Evolutionary conservation across 2,113 vertebrate species (phyloP).

Genomic region (Trinectes maculatus): DNA sequence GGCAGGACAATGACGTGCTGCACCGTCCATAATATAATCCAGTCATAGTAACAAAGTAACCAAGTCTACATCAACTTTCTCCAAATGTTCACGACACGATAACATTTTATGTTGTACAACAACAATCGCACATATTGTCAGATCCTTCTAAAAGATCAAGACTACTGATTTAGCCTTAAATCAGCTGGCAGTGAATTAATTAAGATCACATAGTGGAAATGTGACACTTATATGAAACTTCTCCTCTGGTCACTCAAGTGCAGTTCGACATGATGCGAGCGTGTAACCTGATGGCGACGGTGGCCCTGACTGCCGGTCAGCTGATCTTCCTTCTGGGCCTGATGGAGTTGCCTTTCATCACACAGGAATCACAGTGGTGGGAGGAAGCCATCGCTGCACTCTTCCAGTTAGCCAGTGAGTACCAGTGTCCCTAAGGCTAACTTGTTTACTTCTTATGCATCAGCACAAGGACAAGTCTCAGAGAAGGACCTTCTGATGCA

Average conservation of each 20-base stretch:
- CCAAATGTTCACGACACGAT: no score
- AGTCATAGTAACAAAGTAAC: not conserved
- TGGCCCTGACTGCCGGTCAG: slow-evolving; percentile 91
- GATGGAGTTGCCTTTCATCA: slow-evolving; percentile 87
- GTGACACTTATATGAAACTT: slow-evolving; percentile 35
- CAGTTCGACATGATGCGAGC: slow-evolving; percentile 99
- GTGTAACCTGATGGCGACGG: slow-evolving; percentile 95
- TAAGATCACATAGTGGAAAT: slow-evolving; percentile 1
- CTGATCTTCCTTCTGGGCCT: slow-evolving; percentile 93
- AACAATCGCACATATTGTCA: no score
- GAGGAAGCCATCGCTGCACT: slow-evolving; percentile 97
- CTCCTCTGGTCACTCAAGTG: slow-evolving; percentile 81
- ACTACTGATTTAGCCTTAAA: no score
- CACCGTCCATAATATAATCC: slow-evolving; percentile 26
- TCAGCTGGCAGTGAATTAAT: not conserved
- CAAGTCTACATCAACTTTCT: no score
- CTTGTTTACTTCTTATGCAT: slow-evolving; percentile 2
- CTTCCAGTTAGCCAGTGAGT: slow-evolving; percentile 98
- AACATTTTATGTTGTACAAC: no score
- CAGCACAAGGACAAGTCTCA: not conserved
- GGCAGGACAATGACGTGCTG: not conserved
- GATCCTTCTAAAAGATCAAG: not conserved
- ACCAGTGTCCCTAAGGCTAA: slow-evolving; percentile 9
- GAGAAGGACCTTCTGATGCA: not conserved
- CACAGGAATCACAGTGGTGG: slow-evolving; percentile 97